Percentiles rank a stretch among this genome's conserved stretches.
Evolutionary conservation across 2,797 vertebrate genomes (phyloP).

Genomic region (Danio aesculapii): DNA sequence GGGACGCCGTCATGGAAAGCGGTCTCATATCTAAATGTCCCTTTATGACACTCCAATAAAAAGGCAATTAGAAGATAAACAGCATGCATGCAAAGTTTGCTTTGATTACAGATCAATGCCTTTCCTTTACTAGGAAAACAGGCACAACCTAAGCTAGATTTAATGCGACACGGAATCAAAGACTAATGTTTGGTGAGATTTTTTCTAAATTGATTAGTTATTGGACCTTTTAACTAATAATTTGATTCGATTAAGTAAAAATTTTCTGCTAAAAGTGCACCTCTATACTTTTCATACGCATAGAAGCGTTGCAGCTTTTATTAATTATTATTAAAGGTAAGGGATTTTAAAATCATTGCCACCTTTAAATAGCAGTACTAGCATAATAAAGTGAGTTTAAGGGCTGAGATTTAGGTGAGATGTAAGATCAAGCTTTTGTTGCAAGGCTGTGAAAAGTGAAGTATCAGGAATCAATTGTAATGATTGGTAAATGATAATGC

Average conservation of each 20-base stretch:
- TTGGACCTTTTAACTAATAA: neutral
- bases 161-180: neutral
- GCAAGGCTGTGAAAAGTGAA: neutral
- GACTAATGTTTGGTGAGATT: slow-evolving; percentile 1
- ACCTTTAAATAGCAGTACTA: slow-evolving; percentile 9
- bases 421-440: neutral
- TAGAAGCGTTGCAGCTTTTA: neutral
- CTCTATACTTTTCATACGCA: neutral
- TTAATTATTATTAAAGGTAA: slow-evolving; percentile 21
- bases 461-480: neutral
- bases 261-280: neutral
- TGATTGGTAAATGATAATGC: neutral
- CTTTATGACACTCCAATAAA: slow-evolving; percentile 20
- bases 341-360: neutral
- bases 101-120: slow-evolving; percentile 1
- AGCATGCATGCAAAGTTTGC: slow-evolving; percentile 8
- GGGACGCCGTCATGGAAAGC: neutral
- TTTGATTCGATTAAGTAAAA: neutral
- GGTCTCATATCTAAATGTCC: neutral
- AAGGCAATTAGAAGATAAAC: slow-evolving; percentile 6
- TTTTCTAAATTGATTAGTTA: slow-evolving; percentile 9
- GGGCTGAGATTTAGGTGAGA: neutral
- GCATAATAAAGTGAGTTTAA: slow-evolving; percentile 1
- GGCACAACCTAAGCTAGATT: neutral
- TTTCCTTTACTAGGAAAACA: slow-evolving; percentile 14